Base-by-base conservation (phyloP, 2,888 invertebrate species). In the Aricia artaxerxes region DNA sequence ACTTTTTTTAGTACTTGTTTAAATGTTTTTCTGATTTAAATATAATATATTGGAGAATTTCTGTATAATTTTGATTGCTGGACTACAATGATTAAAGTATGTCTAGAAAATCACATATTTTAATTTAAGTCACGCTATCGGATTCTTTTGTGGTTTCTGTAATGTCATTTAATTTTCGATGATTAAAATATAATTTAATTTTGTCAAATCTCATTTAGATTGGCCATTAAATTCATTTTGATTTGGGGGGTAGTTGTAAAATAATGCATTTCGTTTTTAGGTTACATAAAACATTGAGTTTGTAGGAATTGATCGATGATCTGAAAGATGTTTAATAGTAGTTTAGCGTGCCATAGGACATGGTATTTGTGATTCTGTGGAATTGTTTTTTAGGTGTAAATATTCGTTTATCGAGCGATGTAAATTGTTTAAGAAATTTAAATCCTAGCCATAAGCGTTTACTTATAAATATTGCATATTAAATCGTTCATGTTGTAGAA, bases 401-500 rank as follows among this genome's bases (percentile, higher is more conserved):
- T 94, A 93, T 91, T 92, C 90, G 88, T 85, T 80, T 86, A 84
- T 87, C 86, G 86, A 31, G 75, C 73, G 86, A 87, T 92, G 92
- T 91, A 92, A 90, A 90, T 89, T 90, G 87, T 90, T 90, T 88
- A 88, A 87, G 87, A 84, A 87, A 85, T 78, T 82, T 83, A 85
- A 86, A 87, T 84, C 84, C 86, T 91, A 92, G 91, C 86, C 87
- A 86, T 91, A 91, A 89, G 88, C 90, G 87, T 92, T 91, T 89
- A 90, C 84, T 86, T 88, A 81, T 88, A 87, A 87, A 84, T 89
- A 90, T 88, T 87, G 89, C 91, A 90, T 91, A 91, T 91, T 88
- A 88, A 89, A 91, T 91, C 90, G 92, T 93, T 93, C 93, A 93
- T 91, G 92, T 93, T 91, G 93, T 94, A 94, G 93, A 87, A 85